Base-by-base conservation (phyloP, 1,140 invertebrate species). In the Pseudomyrmex dendroicus region DNA sequence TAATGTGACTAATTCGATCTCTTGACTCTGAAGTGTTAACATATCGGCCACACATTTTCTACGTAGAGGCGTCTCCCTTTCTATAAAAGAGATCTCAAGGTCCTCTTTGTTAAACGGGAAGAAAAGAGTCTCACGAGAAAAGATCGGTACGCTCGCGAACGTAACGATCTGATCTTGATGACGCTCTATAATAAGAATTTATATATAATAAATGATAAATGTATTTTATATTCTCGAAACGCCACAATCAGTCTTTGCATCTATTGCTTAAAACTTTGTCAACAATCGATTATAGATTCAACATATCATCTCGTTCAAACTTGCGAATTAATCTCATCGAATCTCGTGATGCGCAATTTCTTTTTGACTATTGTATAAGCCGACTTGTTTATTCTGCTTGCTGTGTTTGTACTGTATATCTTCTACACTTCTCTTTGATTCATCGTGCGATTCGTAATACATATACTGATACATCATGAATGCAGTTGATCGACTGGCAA, bases 41-140 rank as follows among this genome's bases (percentile, higher is more conserved):
- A 48, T 22, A 54, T 25, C n/a, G 25, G 22, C 12, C 54, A 59
- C 3, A 76, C 48, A 13, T 46, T 77, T 20, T 54, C 54, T 54
- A 54, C 50, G 13, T 54, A 70, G 0, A 35, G 22, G 15, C 66
- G n/a, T 78, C 70, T 62, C 4, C 46, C 59, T 74, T 4, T 50
- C 7, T 25, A 48, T 22, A 15, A 70, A 20, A 78, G 15, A 68
- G 2, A 25, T 50, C 66, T 80, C 76, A 80, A 80, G 76, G 76
- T 72, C 20, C 56, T 80, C 76, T 80, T 80, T 80, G 66, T 80
- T 80, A 50, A 72, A 50, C 66, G 76, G 46, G 54, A 72, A 80
- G 66, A 72, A 72, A 80, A 80, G 46, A 13, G 70, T 78, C 12
- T 78, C 20, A 48, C 9, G 64, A 50, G 56, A 72, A 66, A 70